These are phyloP conservation scores for Andrena praecox DNA, from an alignment of 2,888 invertebrate species.

Conservation along the genomic window DNA sequence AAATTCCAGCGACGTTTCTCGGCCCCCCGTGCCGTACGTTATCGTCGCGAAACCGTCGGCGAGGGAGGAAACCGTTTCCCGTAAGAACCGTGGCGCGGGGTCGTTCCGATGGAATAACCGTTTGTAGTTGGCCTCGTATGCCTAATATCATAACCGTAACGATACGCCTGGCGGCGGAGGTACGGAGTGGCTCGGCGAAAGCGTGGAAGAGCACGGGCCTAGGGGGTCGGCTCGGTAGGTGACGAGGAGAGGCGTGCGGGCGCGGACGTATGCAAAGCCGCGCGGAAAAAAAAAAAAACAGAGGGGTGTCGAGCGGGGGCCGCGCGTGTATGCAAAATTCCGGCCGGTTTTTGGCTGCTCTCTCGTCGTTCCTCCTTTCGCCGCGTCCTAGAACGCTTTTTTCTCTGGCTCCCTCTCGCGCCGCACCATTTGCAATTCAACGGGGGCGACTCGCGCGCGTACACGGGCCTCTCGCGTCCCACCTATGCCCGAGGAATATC, in stretches of 20 bases:
- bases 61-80: slow-evolving; percentile 62
- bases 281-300: slow-evolving; percentile 50
- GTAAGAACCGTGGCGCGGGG: slow-evolving; percentile 61
- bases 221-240: slow-evolving; percentile 45
- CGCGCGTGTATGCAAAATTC: slow-evolving; percentile 54
- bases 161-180: slow-evolving; percentile 72
- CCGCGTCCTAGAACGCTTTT: slow-evolving; percentile 20
- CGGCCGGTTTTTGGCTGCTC: slow-evolving; percentile 57
- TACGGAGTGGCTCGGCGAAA: slow-evolving; percentile 56
- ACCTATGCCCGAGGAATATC: slow-evolving; percentile 10
- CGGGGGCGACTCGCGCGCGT: slow-evolving; percentile 56
- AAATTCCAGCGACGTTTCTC: slow-evolving; percentile 62
- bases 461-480: slow-evolving; percentile 48
- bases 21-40: slow-evolving; percentile 54
- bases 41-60: slow-evolving; percentile 53
- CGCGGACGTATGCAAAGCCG: slow-evolving; percentile 53
- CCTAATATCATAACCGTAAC: slow-evolving; percentile 82
- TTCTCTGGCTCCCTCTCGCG: slow-evolving; percentile 25
- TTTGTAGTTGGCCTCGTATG: slow-evolving; percentile 79
- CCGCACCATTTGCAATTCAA: slow-evolving; percentile 79
- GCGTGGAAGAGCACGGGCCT: slow-evolving; percentile 58
- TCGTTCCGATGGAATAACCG: slow-evolving; percentile 80
- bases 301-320: slow-evolving; percentile 29
- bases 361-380: slow-evolving; percentile 33
- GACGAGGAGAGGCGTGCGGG: slow-evolving; percentile 27